Evolutionary conservation across 2,113 vertebrate genomes (phyloP).

Genomic region (Semnornis frantzii): DNA sequence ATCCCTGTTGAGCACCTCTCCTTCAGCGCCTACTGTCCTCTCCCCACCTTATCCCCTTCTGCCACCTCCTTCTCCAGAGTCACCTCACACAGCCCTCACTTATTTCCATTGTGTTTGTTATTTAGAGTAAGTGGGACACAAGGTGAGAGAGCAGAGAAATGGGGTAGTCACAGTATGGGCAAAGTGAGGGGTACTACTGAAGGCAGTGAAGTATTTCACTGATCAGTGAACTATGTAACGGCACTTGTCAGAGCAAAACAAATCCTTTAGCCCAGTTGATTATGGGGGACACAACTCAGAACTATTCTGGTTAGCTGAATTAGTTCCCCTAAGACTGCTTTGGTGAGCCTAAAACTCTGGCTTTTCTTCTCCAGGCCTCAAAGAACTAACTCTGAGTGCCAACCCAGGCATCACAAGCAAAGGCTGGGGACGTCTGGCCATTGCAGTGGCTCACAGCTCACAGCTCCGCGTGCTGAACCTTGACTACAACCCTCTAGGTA

Average conservation of each 20-base stretch:
- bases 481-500: conserved; percentile 96
- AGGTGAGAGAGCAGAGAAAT: neutral
- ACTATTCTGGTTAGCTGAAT: neutral
- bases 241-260: neutral
- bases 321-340: neutral
- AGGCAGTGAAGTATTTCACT: neutral
- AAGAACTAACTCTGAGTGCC: conserved; percentile 93
- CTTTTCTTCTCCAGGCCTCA: conserved; percentile 82
- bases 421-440: conserved; percentile 91
- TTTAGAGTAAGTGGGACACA: neutral
- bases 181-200: neutral
- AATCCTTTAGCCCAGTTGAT: neutral
- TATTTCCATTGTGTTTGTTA: neutral
- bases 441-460: conserved; percentile 95
- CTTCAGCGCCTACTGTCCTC: neutral
- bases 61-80: neutral
- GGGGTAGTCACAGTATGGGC: neutral
- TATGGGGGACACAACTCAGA: neutral
- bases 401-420: conserved; percentile 92
- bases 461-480: conserved; percentile 93
- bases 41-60: neutral
- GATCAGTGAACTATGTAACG: neutral
- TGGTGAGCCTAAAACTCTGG: neutral
- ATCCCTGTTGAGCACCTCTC: neutral
- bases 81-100: neutral